Percentiles rank a stretch among this genome's conserved stretches.
Conservation (phyloP, 2,888 invertebrate species). For the Thumatha senex region DNA sequence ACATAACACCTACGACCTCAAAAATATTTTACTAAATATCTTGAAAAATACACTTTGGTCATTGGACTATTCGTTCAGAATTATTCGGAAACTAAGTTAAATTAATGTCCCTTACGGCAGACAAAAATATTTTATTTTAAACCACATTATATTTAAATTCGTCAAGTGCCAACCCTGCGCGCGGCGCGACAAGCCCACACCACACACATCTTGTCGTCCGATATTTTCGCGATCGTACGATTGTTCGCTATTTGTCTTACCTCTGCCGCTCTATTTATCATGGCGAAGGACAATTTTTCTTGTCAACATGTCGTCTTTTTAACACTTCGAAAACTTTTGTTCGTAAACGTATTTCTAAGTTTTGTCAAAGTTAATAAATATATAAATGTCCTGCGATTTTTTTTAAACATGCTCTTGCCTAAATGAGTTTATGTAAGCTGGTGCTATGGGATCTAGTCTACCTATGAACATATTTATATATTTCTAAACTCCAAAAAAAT, state of each 20-base stretch:
- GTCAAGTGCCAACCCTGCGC: not conserved
- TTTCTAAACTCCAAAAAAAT: too few species aligned
- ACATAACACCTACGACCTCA: too few species aligned
- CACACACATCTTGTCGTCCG: constrained; percentile 6
- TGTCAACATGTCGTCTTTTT: constrained; percentile 21
- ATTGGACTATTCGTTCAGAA: too few species aligned
- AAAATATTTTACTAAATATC: too few species aligned
- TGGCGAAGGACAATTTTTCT: constrained; percentile 28
- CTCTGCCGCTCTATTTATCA: constrained; percentile 39
- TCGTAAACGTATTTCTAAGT: not conserved
- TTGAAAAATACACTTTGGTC: too few species aligned
- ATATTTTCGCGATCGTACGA: constrained; percentile 20
- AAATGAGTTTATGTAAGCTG: too few species aligned
- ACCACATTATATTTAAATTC: not conserved
- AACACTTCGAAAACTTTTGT: constrained; percentile 7
- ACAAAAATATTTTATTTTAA: not conserved
- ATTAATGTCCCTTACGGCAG: not conserved
- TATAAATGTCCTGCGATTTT: too few species aligned
- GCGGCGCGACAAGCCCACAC: not conserved
- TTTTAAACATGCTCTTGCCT: too few species aligned
- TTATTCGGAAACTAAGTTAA: too few species aligned
- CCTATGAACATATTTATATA: too few species aligned
- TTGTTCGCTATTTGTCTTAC: constrained; percentile 35
- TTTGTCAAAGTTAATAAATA: too few species aligned
- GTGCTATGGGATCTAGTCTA: too few species aligned